Evolutionary conservation across 2,113 vertebrate genomes (phyloP).

Genomic region (Paradisaea rubra): DNA sequence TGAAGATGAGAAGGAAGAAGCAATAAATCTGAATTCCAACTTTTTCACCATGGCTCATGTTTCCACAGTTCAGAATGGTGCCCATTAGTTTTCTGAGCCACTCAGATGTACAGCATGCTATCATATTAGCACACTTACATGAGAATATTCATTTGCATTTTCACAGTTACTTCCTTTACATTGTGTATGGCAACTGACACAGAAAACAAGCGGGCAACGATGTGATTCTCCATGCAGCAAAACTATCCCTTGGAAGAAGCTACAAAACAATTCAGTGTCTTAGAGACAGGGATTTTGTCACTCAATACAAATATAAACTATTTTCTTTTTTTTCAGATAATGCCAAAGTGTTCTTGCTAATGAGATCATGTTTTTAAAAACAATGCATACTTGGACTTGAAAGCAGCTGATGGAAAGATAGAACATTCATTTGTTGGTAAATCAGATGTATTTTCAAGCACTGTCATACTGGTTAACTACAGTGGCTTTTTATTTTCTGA

Average conservation of each 20-base stretch:
- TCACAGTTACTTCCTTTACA: slow-evolving; percentile 26
- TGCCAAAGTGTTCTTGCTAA: background rate
- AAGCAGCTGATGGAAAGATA: background rate
- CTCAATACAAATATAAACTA: background rate
- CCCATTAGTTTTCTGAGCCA: background rate
- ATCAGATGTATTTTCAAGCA: background rate
- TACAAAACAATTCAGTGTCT: background rate
- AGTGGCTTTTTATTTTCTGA: background rate
- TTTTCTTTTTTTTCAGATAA: background rate
- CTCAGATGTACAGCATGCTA: background rate
- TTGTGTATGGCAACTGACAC: slow-evolving; percentile 1
- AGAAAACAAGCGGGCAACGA: slow-evolving; percentile 18
- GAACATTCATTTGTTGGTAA: background rate
- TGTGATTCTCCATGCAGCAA: background rate
- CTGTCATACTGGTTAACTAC: background rate
- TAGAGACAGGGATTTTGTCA: background rate
- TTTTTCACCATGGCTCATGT: background rate
- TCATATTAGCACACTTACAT: background rate
- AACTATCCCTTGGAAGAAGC: background rate
- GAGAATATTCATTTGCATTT: slow-evolving; percentile 14
- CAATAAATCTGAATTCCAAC: background rate
- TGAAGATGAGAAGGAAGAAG: background rate
- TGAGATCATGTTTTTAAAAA: slow-evolving; percentile 12
- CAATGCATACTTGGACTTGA: slow-evolving; percentile 5
- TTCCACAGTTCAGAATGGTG: background rate